Evolutionary conservation across 1,140 invertebrate species (phyloP).

Genomic region (Leptinotarsa texana): DNA sequence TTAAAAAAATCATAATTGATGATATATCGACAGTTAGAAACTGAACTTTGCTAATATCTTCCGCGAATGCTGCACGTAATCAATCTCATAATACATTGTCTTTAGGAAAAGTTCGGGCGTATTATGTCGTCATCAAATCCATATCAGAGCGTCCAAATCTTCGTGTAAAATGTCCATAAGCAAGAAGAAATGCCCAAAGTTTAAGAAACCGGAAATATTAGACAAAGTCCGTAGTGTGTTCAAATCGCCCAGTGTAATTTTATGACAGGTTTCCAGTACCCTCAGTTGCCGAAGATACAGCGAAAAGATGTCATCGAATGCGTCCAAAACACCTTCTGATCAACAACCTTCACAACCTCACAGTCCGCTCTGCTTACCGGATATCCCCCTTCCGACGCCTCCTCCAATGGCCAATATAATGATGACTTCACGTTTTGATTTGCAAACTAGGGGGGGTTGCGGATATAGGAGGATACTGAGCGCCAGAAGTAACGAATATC

Average conservation of each 20-base stretch:
- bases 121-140: no score
- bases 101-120: no score
- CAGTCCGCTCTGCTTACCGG: slow-evolving; percentile 42
- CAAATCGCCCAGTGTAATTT: background rate
- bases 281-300: background rate
- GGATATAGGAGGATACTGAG: slow-evolving; percentile 47
- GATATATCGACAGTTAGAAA: no score
- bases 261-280: background rate
- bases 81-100: no score
- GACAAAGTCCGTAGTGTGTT: background rate
- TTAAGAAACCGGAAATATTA: background rate
- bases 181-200: background rate
- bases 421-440: slow-evolving; percentile 49
- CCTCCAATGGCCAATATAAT: slow-evolving; percentile 53
- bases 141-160: no score
- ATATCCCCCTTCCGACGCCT: slow-evolving; percentile 52
- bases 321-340: background rate
- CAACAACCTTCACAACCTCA: slow-evolving; percentile 19
- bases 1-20: no score
- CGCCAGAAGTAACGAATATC: slow-evolving; percentile 43
- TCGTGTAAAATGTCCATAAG: no score
- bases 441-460: slow-evolving; percentile 39
- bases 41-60: no score
- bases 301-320: slow-evolving; percentile 14
- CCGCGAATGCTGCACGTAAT: no score